These are phyloP conservation scores for Eristalis tenax DNA, from an alignment of 2,888 invertebrate species.

Conservation along the genomic window DNA sequence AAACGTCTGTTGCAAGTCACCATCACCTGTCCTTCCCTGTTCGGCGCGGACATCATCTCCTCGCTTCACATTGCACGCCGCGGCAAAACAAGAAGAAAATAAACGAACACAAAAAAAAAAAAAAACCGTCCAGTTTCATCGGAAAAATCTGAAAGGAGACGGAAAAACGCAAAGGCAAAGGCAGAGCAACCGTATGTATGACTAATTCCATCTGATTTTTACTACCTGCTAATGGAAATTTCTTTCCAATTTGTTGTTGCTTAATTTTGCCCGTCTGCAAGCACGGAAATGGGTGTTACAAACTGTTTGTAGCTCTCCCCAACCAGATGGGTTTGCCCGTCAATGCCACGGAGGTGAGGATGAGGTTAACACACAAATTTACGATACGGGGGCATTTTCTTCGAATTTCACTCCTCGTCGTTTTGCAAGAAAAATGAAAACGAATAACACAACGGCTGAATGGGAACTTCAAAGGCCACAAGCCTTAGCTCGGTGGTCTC, in stretches of 20 bases:
- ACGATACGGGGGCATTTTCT: constrained; percentile 33
- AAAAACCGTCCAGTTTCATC: not conserved
- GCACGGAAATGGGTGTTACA: constrained; percentile 11
- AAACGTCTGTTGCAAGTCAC: not conserved
- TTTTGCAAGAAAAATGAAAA: constrained; percentile 34
- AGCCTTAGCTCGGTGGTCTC: not conserved
- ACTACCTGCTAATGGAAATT: constrained; percentile 68
- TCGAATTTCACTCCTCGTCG: constrained; percentile 39
- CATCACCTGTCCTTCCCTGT: constrained; percentile 6
- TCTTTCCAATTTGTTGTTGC: constrained; percentile 57
- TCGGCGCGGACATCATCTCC: not conserved
- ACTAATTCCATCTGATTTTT: constrained; percentile 59
- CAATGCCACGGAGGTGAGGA: not conserved
- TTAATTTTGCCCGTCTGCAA: constrained; percentile 19
- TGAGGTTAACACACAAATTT: constrained; percentile 23
- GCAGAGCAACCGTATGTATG: constrained; percentile 30
- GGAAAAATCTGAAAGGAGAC: constrained; percentile 10
- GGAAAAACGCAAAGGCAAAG: constrained; percentile 5
- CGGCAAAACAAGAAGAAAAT: not conserved
- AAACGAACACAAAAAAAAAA: not conserved
- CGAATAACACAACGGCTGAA: not conserved
- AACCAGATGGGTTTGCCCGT: not conserved
- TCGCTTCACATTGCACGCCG: not conserved
- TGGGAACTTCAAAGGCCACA: constrained; percentile 56
- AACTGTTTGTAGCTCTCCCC: not conserved